These are phyloP conservation scores for Chrysomela aeneicollis DNA, from an alignment of 2,888 invertebrate species.

Conservation along the genomic window DNA sequence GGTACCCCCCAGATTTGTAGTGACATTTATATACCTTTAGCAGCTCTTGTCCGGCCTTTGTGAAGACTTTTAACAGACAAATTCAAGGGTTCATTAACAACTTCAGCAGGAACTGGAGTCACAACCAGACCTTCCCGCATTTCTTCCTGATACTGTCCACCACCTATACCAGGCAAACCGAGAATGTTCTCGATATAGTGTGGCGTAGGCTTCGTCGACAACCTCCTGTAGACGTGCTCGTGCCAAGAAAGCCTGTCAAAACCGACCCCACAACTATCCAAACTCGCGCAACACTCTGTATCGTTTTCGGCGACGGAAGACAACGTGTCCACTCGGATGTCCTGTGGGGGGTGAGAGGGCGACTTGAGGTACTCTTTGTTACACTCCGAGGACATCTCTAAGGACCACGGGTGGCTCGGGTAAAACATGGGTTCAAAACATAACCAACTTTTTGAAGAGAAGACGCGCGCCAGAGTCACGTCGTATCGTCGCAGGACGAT, in stretches of 20 bases:
- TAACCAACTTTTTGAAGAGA: conserved; percentile 8
- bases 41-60: conserved; percentile 54
- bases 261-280: conserved; percentile 37
- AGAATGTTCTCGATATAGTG: conserved; percentile 89
- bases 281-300: conserved; percentile 37
- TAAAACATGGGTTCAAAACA: conserved; percentile 25
- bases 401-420: conserved; percentile 25
- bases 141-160: conserved; percentile 26
- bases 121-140: conserved; percentile 16
- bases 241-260: conserved; percentile 72
- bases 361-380: conserved; percentile 19
- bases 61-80: conserved; percentile 56
- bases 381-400: conserved; percentile 37
- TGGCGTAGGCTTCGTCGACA: conserved; percentile 83
- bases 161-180: conserved; percentile 61
- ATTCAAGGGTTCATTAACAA: conserved; percentile 58
- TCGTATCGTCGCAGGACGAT: conserved; percentile 17
- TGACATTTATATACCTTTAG: conserved; percentile 50
- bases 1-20: too few species aligned
- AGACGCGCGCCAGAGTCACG: conserved; percentile 27
- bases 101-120: conserved; percentile 45
- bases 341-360: conserved; percentile 3
- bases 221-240: conserved; percentile 86
- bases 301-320: conserved; percentile 29
- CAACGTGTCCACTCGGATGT: background rate